phyloP scores from a whole-genome alignment of 2,888 invertebrate species.

The Drosophila birchii region DNA sequence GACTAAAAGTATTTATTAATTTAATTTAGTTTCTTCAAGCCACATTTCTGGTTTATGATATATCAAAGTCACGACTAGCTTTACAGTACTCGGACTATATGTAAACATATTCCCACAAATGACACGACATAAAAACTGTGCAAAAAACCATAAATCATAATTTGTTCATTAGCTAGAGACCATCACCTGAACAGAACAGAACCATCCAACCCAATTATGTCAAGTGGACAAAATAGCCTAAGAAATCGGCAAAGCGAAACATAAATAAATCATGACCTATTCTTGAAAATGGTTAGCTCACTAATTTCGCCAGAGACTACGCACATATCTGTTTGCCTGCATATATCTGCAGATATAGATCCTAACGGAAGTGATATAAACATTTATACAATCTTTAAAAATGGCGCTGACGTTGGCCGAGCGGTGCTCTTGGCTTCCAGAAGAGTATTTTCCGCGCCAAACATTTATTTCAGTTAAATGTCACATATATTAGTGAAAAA shows the following conservation, averaged over 20 bases:
- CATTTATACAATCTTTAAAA: conserved; percentile 60
- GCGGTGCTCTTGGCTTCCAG: conserved; percentile 41
- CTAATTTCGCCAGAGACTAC: conserved; percentile 45
- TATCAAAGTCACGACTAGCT: neutral
- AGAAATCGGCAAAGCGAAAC: conserved; percentile 26
- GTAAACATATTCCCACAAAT: neutral
- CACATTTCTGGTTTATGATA: neutral
- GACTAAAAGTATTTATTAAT: neutral
- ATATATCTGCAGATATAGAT: conserved; percentile 44
- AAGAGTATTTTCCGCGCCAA: conserved; percentile 10
- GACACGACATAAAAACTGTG: conserved; percentile 14
- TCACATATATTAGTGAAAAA: conserved; percentile 52
- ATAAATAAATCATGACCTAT: conserved; percentile 78
- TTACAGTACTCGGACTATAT: neutral
- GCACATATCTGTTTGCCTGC: conserved; percentile 3
- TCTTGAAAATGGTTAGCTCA: conserved; percentile 48
- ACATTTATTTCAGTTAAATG: conserved; percentile 52
- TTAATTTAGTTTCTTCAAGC: neutral
- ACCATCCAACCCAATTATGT: conserved; percentile 62
- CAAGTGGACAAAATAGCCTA: conserved; percentile 39
- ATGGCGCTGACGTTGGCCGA: conserved; percentile 73
- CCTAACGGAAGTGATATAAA: conserved; percentile 70
- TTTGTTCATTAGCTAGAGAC: conserved; percentile 42
- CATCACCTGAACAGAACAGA: conserved; percentile 67
- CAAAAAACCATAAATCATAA: conserved; percentile 36